Percentiles rank a stretch among this genome's conserved stretches.
These are phyloP conservation scores for Platanista minor DNA, from an alignment of 2,113 vertebrate genomes.

Conservation along the genomic window DNA sequence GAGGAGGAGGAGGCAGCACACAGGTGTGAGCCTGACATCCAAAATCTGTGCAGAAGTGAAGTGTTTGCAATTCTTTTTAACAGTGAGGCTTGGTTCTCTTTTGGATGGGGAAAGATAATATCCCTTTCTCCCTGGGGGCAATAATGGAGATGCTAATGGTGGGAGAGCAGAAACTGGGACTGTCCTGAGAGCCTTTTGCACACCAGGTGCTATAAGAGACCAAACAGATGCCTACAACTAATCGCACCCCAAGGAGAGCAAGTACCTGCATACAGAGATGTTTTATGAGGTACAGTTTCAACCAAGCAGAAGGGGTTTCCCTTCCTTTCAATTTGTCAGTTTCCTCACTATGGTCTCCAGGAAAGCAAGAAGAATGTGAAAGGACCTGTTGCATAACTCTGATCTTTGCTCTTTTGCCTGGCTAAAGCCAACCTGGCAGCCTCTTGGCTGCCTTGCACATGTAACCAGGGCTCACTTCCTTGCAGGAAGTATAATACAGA, in stretches of 20 bases:
- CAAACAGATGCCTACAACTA: background rate
- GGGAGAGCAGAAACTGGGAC: background rate
- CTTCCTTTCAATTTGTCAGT: conserved; percentile 43
- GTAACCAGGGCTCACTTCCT: conserved; percentile 64
- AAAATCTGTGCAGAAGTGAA: background rate
- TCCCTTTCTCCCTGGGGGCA: background rate
- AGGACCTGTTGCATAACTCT: conserved; percentile 65
- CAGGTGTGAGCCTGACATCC: background rate
- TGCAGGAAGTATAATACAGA: conserved; percentile 19
- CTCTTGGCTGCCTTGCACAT: conserved; percentile 58
- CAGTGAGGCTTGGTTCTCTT: background rate
- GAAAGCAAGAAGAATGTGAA: conserved; percentile 70
- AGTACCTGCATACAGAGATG: background rate
- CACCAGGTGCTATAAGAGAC: background rate
- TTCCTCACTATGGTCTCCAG: conserved; percentile 72
- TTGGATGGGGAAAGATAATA: background rate
- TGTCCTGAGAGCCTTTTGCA: background rate
- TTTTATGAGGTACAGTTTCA: background rate
- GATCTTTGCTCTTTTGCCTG: conserved; percentile 65
- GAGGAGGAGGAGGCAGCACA: background rate
- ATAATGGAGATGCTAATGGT: background rate
- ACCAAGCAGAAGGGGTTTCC: conserved; percentile 50
- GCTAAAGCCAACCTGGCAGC: conserved; percentile 51
- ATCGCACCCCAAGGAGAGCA: background rate
- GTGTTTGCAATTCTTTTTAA: background rate